Evolutionary conservation across 1,140 invertebrate species (phyloP), one percentile per base, ranked within the genome.

Genomic region (Ectropis grisescens): DNA sequence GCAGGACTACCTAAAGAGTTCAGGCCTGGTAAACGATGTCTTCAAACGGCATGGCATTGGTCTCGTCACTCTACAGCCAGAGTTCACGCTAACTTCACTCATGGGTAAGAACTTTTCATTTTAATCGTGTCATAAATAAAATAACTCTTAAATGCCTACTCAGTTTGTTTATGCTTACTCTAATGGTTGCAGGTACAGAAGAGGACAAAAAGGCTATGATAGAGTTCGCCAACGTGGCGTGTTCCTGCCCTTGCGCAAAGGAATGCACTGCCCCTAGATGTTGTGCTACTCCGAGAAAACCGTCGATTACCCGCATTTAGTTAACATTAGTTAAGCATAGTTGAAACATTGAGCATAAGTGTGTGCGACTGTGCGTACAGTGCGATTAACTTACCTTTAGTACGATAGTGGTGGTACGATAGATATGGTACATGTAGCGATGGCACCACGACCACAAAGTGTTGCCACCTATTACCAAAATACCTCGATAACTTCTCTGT

Each of bases 61-160:
- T 1, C 86, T 91, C 47, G 89, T 92, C 5, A 93, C 91, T 0
- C 86, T 93, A 49, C 91, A 93, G 53, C 91, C 91, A 5, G 91
- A 93, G 78, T 93, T 93, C 23, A 43, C 45, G 4, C 46, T 72
- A 0, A 30, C 57, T 1, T 39, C 60, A n/a, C 37, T 64, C 7
- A 41, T 44, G 41, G 72, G 72, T 74, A 65, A 53, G 35, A 23
- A 33, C 23, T 13, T 19, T 8, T 19, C 8, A 19, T 19, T 19
- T 4, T 4, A 26, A 32, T 25, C 29, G 11, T 33, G 6, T 29
- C 2, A 19, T 35, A 8, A 15, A 19, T 8, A 39, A 39, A 22
- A 24, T 37, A 29, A 22, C n/a, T n/a, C n/a, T n/a, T n/a, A 32
- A 28, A 9, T 29, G n/a, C 1, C 24, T 11, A 16, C 1, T 13